These are phyloP conservation scores for Remorina albescens DNA, from an alignment of 2,797 vertebrate genomes.

Conservation along the genomic window DNA sequence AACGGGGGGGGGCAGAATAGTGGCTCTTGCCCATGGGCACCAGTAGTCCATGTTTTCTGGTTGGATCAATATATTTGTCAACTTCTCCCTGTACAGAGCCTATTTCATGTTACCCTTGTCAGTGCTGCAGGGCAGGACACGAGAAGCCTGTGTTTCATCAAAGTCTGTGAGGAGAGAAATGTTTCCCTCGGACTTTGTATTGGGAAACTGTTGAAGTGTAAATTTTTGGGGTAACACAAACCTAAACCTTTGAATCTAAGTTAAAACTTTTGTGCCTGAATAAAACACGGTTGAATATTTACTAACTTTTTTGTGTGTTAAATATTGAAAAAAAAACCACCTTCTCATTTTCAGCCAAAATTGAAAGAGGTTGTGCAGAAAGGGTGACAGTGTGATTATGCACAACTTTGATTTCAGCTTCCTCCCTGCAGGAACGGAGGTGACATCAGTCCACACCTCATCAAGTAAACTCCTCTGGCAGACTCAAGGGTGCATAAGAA, in stretches of 20 bases:
- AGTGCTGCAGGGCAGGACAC: slow-evolving; percentile 31
- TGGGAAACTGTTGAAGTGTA: not conserved
- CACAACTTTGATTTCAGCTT: slow-evolving; percentile 24
- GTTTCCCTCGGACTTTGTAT: slow-evolving; percentile 24
- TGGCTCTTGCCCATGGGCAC: slow-evolving; percentile 37
- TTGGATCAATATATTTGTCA: slow-evolving; percentile 77
- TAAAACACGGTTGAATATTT: slow-evolving; percentile 5
- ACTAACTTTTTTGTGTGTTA: not conserved
- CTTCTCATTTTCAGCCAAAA: not conserved
- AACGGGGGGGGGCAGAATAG: slow-evolving; percentile 28
- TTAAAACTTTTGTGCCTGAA: not conserved
- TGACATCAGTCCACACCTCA: slow-evolving; percentile 42
- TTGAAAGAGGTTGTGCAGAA: slow-evolving; percentile 66
- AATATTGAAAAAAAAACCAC: not conserved
- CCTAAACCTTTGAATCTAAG: not conserved
- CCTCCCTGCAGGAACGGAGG: slow-evolving; percentile 48
- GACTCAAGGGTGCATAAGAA: slow-evolving; percentile 70
- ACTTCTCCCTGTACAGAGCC: slow-evolving; percentile 40
- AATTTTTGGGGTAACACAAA: not conserved
- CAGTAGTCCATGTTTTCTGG: slow-evolving; percentile 52
- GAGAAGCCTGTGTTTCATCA: slow-evolving; percentile 41
- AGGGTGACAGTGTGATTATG: slow-evolving; percentile 60
- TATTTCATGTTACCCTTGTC: slow-evolving; percentile 59
- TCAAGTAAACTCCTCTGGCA: slow-evolving; percentile 56
- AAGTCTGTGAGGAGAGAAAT: slow-evolving; percentile 25